These are phyloP conservation scores for Eurytoma adleriae DNA, from an alignment of 2,888 invertebrate species.

Conservation along the genomic window DNA sequence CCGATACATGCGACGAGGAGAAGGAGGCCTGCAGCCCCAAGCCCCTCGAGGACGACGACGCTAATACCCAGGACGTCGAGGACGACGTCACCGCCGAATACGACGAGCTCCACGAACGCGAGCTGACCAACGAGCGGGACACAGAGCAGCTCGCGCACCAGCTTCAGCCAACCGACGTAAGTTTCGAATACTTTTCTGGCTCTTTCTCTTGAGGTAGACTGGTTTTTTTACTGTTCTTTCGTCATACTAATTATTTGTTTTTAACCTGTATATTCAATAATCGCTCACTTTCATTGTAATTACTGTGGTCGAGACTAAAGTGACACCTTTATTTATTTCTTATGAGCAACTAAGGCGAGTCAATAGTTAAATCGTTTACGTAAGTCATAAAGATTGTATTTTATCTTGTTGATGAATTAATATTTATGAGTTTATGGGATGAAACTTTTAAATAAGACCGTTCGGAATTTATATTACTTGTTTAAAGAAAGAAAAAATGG, in stretches of 20 bases:
- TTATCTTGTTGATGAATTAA: slow-evolving; percentile 43
- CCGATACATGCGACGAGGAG: slow-evolving; percentile 53
- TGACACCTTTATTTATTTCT: not conserved
- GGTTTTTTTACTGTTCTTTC: not conserved
- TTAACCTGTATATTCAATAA: too few relatives aligned
- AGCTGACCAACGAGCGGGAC: slow-evolving; percentile 48
- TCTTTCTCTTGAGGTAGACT: not conserved
- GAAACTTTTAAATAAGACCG: too few relatives aligned
- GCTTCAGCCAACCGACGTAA: slow-evolving; percentile 48
- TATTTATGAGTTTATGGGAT: slow-evolving; percentile 29
- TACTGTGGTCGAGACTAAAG: slow-evolving; percentile 4
- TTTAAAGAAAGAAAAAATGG: too few relatives aligned
- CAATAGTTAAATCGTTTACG: slow-evolving; percentile 36
- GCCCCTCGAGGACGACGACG: slow-evolving; percentile 11
- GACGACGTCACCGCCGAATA: slow-evolving; percentile 69
- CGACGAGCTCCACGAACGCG: slow-evolving; percentile 54
- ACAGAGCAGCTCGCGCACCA: slow-evolving; percentile 5
- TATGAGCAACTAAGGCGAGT: slow-evolving; percentile 29
- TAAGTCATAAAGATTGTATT: slow-evolving; percentile 40
- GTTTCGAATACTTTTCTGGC: not conserved
- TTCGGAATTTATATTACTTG: too few relatives aligned
- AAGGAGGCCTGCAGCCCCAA: slow-evolving; percentile 55
- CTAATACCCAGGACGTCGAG: slow-evolving; percentile 68
- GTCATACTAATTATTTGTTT: too few relatives aligned
- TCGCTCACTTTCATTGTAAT: too few relatives aligned